phyloP scores from a whole-genome alignment of 2,888 invertebrate genomes.

The Strigamia crassipes region DNA sequence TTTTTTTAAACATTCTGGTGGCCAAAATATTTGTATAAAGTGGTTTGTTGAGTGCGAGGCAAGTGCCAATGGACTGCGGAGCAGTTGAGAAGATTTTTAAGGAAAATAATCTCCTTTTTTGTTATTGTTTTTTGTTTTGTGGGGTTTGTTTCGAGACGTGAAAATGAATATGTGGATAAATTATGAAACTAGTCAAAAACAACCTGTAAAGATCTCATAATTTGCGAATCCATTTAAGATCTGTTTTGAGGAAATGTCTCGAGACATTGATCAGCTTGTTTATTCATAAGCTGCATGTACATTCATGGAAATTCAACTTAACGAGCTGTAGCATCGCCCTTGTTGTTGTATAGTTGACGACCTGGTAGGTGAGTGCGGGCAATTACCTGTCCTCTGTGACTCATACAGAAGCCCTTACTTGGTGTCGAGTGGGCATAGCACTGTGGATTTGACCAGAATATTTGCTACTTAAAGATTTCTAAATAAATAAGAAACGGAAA shows the following conservation, averaged over 20 bases:
- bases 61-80: background rate
- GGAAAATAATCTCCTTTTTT: too few relatives aligned
- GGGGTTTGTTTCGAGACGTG: background rate
- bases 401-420: slow-evolving; percentile 14
- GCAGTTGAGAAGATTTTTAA: background rate
- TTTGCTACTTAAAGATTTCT: background rate
- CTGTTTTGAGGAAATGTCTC: background rate
- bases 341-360: background rate
- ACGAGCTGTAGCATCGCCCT: background rate
- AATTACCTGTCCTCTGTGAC: background rate
- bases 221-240: background rate
- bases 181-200: background rate
- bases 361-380: slow-evolving; percentile 15
- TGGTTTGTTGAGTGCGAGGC: background rate
- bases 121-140: background rate
- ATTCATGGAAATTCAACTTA: background rate
- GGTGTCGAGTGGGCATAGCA: background rate
- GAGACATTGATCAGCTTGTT: background rate
- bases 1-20: background rate
- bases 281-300: background rate
- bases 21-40: background rate
- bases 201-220: slow-evolving; percentile 11
- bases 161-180: background rate
- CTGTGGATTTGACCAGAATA: background rate
- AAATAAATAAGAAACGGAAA: background rate